Conservation (phyloP, 2,113 vertebrate genomes). For the Podarcis raffonei region DNA sequence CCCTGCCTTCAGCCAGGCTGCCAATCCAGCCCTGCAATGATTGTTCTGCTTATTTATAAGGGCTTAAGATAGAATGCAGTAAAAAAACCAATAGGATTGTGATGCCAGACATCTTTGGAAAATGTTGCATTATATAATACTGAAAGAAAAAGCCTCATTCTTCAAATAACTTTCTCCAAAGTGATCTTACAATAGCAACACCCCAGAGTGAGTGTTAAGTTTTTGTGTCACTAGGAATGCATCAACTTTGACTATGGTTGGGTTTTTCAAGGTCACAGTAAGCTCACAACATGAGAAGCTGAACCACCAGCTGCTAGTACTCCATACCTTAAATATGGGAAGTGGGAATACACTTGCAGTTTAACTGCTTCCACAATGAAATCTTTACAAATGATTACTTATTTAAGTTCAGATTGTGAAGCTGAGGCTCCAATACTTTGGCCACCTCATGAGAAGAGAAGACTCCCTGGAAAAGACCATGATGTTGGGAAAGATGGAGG, state of each 20-base stretch:
- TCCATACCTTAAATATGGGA: neutral
- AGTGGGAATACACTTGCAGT: neutral
- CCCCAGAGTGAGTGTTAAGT: neutral
- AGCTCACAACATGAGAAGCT: conserved; percentile 7
- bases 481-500: too few species aligned
- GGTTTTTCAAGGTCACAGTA: neutral
- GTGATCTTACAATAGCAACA: neutral
- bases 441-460: too few species aligned
- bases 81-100: neutral
- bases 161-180: neutral
- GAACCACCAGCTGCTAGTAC: neutral
- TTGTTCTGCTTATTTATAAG: neutral
- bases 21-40: neutral
- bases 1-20: neutral
- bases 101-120: neutral
- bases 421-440: too few species aligned
- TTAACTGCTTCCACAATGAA: neutral
- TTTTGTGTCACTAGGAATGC: neutral
- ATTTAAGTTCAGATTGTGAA: neutral
- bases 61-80: neutral
- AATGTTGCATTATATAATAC: neutral
- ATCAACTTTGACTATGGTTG: neutral
- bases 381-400: conserved; percentile 29
- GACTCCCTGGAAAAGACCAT: too few species aligned
- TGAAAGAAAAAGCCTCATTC: neutral